Conservation (phyloP, 2,113 vertebrate genomes). For the Sprattus sprattus region DNA sequence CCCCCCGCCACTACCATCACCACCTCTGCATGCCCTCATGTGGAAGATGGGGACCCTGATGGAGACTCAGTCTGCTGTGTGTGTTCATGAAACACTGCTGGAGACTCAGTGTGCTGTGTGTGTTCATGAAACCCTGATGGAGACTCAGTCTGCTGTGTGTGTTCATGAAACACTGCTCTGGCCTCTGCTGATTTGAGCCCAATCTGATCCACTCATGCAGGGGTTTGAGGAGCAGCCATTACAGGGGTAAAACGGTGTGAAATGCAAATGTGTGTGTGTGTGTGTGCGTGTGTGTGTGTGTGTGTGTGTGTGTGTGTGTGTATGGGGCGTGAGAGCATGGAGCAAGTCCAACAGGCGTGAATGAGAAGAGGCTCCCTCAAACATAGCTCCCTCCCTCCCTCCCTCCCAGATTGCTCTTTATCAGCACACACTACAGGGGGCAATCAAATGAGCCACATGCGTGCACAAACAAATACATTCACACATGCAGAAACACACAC, state of each 20-base stretch:
- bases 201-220: background rate
- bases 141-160: background rate
- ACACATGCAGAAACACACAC: background rate
- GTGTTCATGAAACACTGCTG: background rate
- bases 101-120: background rate
- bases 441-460: constrained; percentile 19
- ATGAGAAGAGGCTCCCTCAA: background rate
- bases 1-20: background rate
- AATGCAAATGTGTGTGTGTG: background rate
- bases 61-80: background rate
- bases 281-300: background rate
- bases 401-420: background rate
- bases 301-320: constrained; percentile 5
- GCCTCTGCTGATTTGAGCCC: background rate
- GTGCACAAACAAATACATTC: constrained; percentile 2
- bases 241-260: constrained; percentile 26
- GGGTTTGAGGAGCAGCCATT: constrained; percentile 17
- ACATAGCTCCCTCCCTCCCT: background rate
- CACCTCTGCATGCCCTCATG: background rate
- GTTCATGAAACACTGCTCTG: background rate
- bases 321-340: background rate
- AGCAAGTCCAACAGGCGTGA: background rate
- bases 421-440: background rate
- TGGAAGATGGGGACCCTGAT: background rate
- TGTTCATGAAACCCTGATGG: background rate